Percentiles rank a stretch among this genome's conserved stretches.
Conservation (phyloP, 2,113 vertebrate genomes). For the Lichenostomus cassidix region DNA sequence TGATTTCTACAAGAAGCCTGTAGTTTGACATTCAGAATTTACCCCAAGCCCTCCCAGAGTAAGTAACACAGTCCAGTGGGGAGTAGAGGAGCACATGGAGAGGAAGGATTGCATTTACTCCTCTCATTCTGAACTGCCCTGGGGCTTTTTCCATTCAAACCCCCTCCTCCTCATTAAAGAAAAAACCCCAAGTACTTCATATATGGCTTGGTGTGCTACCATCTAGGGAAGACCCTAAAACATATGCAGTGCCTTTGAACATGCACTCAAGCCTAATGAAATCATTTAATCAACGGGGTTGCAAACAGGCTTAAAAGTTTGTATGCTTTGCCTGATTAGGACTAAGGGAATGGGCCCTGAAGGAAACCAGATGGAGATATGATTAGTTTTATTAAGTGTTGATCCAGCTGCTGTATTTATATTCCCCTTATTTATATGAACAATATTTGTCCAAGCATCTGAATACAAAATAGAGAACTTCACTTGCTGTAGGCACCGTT, state of each 20-base stretch:
- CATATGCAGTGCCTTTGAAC: neutral
- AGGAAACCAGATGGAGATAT: slow-evolving; percentile 52
- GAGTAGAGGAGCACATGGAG: neutral
- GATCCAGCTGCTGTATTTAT: slow-evolving; percentile 61
- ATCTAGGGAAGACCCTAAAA: neutral
- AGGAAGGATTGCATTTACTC: neutral
- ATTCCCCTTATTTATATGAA: slow-evolving; percentile 45
- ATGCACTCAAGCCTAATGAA: slow-evolving; percentile 24
- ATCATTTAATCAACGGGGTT: slow-evolving; percentile 48
- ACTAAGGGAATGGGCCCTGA: slow-evolving; percentile 43
- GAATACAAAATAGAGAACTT: slow-evolving; percentile 38
- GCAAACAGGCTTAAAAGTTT: slow-evolving; percentile 54
- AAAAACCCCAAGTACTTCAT: neutral
- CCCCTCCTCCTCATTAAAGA: neutral
- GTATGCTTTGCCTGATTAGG: slow-evolving; percentile 47
- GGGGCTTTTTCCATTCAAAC: neutral
- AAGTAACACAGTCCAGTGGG: neutral
- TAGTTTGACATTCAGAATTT: neutral
- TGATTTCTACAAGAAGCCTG: neutral
- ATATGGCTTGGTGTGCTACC: neutral
- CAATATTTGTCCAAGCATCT: slow-evolving; percentile 51
- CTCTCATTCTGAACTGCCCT: neutral
- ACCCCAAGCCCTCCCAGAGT: neutral
- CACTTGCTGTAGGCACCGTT: neutral
- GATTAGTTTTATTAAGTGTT: slow-evolving; percentile 65